Evolutionary conservation across 2,888 invertebrate genomes (phyloP).

Genomic region (Volucella bombylans): DNA sequence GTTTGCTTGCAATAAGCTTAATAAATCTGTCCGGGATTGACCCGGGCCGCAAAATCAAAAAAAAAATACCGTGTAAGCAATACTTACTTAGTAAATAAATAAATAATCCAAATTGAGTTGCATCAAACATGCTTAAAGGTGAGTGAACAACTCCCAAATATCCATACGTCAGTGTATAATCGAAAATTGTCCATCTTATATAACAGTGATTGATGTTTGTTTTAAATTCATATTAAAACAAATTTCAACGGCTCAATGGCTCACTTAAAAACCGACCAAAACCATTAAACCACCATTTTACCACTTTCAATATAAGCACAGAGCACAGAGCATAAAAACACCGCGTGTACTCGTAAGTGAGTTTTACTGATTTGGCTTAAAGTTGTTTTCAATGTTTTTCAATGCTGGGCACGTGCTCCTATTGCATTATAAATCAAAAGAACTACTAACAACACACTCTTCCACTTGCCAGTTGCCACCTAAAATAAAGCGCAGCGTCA

Average conservation of each 20-base stretch:
- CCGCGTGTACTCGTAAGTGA: constrained; percentile 19
- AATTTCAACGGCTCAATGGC: neutral
- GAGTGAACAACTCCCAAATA: too few relatives aligned
- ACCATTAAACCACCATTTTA: too few relatives aligned
- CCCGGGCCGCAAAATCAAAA: too few relatives aligned
- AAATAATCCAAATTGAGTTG: too few relatives aligned
- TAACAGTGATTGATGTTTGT: too few relatives aligned
- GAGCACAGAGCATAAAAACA: neutral
- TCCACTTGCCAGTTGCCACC: constrained; percentile 13
- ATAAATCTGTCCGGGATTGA: too few relatives aligned
- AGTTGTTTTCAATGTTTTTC: constrained; percentile 38
- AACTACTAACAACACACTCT: constrained; percentile 4
- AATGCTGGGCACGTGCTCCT: constrained; percentile 59
- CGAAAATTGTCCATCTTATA: too few relatives aligned
- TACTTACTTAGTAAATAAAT: too few relatives aligned
- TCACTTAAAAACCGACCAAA: constrained; percentile 14
- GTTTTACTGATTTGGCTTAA: constrained; percentile 39
- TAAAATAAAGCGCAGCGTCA: constrained; percentile 57
- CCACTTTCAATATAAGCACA: neutral
- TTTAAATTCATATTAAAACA: neutral
- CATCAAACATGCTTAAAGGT: too few relatives aligned
- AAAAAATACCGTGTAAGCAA: too few relatives aligned
- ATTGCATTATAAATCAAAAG: constrained; percentile 64
- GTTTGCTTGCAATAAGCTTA: too few relatives aligned
- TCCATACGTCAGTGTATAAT: too few relatives aligned